Percentiles rank a stretch among this genome's conserved stretches.
These are phyloP conservation scores for Hylyphantes graminicola DNA, from an alignment of 1,140 invertebrate genomes.

Conservation along the genomic window DNA sequence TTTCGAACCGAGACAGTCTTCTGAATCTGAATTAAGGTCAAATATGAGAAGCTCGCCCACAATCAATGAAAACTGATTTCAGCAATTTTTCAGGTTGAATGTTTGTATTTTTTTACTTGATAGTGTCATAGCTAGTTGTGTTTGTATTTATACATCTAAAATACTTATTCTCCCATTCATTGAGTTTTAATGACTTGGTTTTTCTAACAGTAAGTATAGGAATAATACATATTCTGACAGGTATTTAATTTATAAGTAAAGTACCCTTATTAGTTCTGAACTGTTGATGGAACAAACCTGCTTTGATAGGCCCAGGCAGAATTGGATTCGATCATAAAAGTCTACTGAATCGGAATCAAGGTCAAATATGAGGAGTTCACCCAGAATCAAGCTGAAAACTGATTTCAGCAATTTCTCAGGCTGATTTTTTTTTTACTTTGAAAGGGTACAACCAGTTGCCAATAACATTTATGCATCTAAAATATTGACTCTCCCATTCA, in stretches of 20 bases:
- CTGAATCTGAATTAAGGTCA: constrained; percentile 72
- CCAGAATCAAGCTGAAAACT: constrained; percentile 93
- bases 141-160: no score
- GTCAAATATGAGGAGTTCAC: constrained; percentile 72
- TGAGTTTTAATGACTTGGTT: no score
- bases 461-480: no score
- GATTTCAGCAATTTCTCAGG: constrained; percentile 87
- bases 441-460: no score
- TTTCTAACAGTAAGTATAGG: no score
- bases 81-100: no score
- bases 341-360: constrained; percentile 39
- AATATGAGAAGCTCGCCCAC: constrained; percentile 86
- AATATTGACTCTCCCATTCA: no score
- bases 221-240: no score
- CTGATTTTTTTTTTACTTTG: constrained; percentile 21
- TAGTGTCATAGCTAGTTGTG: no score
- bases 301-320: constrained; percentile 74
- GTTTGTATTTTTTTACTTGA: no score
- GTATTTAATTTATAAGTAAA: no score
- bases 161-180: no score
- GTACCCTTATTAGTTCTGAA: constrained; percentile 92
- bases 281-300: constrained; percentile 83
- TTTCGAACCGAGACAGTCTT: constrained; percentile 55
- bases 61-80: constrained; percentile 90
- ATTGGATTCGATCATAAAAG: constrained; percentile 54